Percentiles rank a stretch among this genome's conserved stretches.
Evolutionary conservation across 2,888 invertebrate species (phyloP).

Genomic region (Notocelia uddmanniana): DNA sequence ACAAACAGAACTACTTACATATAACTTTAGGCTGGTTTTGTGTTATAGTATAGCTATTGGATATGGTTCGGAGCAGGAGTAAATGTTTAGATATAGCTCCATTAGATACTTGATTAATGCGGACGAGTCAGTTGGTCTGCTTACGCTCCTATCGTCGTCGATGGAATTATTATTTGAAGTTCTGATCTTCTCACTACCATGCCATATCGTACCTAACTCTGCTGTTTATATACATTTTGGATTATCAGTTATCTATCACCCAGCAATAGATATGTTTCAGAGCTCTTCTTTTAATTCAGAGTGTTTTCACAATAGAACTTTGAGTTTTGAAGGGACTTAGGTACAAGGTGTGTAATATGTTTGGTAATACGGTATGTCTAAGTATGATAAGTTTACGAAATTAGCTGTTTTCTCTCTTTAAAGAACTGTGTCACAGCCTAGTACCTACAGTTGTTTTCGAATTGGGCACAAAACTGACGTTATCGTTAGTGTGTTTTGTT

Average conservation of each 20-base stretch:
- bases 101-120: background rate
- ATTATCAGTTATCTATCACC: too few relatives aligned
- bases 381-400: too few relatives aligned
- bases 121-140: background rate
- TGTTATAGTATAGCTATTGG: background rate
- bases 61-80: background rate
- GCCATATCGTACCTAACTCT: background rate
- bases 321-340: too few relatives aligned
- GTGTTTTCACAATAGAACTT: too few relatives aligned
- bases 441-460: background rate
- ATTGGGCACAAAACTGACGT: background rate
- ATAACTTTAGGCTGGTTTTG: background rate
- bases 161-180: background rate
- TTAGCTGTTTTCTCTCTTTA: too few relatives aligned
- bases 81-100: background rate
- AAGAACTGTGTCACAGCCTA: too few relatives aligned
- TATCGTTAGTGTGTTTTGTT: background rate
- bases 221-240: too few relatives aligned
- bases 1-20: constrained; percentile 10
- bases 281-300: too few relatives aligned
- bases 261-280: too few relatives aligned
- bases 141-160: background rate
- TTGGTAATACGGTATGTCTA: too few relatives aligned
- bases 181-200: background rate
- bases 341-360: too few relatives aligned